phyloP scores from a whole-genome alignment of 2,113 vertebrate species.

The Rhynchopsitta pachyrhyncha region DNA sequence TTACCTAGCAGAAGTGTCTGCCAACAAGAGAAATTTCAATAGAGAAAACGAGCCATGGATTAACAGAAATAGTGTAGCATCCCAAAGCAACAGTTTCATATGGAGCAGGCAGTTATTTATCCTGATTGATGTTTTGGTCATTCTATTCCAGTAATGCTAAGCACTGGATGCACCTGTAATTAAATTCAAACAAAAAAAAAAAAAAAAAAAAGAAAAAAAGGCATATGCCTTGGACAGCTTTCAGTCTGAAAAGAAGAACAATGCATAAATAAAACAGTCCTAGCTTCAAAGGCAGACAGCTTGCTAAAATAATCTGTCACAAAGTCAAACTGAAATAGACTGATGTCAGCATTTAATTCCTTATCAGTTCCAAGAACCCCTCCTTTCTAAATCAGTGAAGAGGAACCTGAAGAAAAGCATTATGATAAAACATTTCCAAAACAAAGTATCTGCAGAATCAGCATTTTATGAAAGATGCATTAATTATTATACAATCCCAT shows the following conservation, averaged over 20 bases:
- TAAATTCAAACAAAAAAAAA: background rate
- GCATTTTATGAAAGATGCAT: background rate
- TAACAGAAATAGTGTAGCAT: background rate
- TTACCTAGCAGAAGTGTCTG: background rate
- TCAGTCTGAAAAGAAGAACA: background rate
- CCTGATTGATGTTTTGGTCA: background rate
- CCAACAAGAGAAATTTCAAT: background rate
- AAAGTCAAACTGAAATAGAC: background rate
- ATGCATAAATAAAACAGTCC: background rate
- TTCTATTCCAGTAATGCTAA: background rate
- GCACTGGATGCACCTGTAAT: too few relatives aligned
- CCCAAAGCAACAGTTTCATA: background rate
- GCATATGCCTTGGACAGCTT: background rate
- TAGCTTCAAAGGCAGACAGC: background rate
- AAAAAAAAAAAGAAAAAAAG: background rate
- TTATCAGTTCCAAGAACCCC: background rate
- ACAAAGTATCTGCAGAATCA: background rate
- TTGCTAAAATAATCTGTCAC: background rate
- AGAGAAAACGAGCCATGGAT: background rate
- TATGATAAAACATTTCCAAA: background rate
- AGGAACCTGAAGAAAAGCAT: background rate
- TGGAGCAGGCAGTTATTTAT: background rate
- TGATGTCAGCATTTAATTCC: background rate
- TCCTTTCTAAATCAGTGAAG: background rate
- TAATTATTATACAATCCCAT: background rate